Evolutionary conservation across 2,797 vertebrate genomes (phyloP), one percentile per base, ranked within the genome.

Genomic region (Hydrolagus colliei): DNA sequence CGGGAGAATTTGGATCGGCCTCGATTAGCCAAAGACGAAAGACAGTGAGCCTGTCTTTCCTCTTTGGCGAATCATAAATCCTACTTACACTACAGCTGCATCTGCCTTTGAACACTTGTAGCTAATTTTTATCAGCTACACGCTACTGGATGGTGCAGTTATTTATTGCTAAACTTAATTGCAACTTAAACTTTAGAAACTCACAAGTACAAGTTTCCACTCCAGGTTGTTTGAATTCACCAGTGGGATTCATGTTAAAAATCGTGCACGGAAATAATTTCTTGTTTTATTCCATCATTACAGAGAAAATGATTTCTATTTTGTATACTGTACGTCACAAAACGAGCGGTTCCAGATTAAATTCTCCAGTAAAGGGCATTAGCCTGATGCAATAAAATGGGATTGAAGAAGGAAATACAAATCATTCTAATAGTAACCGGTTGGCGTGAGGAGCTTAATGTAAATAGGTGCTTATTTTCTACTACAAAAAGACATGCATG

Each of bases 261-360:
- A 7, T 65, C 12, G 27, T 82, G 14, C 63, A 67, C 63, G 41
- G 41, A 52, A 52, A 52, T 52, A 52, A 52, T 1, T 52, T 52
- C 41, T 52, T 52, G 41, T 52, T 52, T 52, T 52, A 52, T 52
- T 52, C 6, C 41, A 52, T 52, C 41, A 52, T 52, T 52, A 52
- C 61, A 65, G 13, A 63, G 75, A 77, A 77, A 77, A 80, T n/a
- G 52, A 77, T 79, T 63, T 78, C 59, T 63, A 62, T 68, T 9
- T 16, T 22, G 16, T 0, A 74, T 27, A 79, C 4, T 22, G 41
- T 52, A 52, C 41, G 2, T 52, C 41, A 52, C 41, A 52, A 52
- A 52, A 52, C 6, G 41, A 52, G 41, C 41, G 6, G 41, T 52
- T 52, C 41, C 41, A 52, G 41, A 52, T 52, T 52, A 13, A 14